Percentiles rank a stretch among this genome's conserved stretches.
These are phyloP conservation scores for Holocentrus rufus DNA, from an alignment of 2,797 vertebrate genomes.

Conservation along the genomic window DNA sequence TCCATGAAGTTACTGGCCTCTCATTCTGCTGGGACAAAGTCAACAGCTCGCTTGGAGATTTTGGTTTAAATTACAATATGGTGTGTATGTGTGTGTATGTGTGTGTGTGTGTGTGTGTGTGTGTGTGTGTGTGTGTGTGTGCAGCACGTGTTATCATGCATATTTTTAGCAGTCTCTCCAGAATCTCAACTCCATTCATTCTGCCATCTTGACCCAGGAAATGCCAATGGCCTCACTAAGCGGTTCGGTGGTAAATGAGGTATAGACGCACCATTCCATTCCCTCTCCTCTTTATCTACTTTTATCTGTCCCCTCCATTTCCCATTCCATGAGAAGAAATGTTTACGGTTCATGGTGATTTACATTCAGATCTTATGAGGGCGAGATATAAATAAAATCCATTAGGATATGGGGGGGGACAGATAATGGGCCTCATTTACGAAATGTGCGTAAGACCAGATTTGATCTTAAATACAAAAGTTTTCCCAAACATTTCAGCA, in stretches of 20 bases:
- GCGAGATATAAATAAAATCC: constrained; percentile 50
- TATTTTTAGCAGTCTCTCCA: constrained; percentile 68
- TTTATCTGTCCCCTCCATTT: constrained; percentile 76
- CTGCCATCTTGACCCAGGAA: constrained; percentile 82
- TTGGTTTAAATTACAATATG: constrained; percentile 70
- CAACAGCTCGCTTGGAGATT: constrained; percentile 72
- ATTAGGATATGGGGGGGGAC: constrained; percentile 31
- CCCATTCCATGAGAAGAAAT: constrained; percentile 79
- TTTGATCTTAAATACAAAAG: constrained; percentile 14
- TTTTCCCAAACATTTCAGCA: no score
- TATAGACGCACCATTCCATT: constrained; percentile 77
- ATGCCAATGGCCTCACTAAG: constrained; percentile 82
- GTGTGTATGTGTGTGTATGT: constrained; percentile 26
- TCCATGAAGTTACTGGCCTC: constrained; percentile 75
- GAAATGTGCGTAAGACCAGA: constrained; percentile 31
- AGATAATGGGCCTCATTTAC: constrained; percentile 39
- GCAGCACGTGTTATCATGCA: background rate
- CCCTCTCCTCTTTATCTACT: constrained; percentile 76
- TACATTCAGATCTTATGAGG: constrained; percentile 65
- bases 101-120: constrained; percentile 13
- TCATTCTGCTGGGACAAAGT: constrained; percentile 73
- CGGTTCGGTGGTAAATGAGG: constrained; percentile 85
- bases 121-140: background rate
- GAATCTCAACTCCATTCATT: constrained; percentile 71
- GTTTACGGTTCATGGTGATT: constrained; percentile 72